These are phyloP conservation scores for Oenanthe melanoleuca DNA, from an alignment of 2,113 vertebrate genomes.

Conservation along the genomic window DNA sequence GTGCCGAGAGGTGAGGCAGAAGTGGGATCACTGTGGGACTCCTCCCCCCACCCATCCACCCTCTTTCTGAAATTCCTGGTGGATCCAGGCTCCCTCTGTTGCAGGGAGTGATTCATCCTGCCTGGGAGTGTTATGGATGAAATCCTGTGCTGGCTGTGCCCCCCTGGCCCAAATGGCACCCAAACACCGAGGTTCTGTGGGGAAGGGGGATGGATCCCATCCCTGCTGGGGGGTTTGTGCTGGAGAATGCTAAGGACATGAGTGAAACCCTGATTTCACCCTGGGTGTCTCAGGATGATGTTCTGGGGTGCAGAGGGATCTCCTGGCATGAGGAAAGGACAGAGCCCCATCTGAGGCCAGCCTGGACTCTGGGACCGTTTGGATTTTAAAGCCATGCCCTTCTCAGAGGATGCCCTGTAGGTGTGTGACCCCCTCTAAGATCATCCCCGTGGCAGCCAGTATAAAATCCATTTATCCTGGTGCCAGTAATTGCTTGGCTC, in stretches of 20 bases:
- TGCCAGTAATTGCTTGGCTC: background rate
- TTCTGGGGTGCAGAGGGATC: background rate
- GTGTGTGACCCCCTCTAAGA: background rate
- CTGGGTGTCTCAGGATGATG: background rate
- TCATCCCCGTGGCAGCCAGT: background rate
- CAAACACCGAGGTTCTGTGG: background rate
- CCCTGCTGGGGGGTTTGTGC: background rate
- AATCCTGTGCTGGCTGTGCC: background rate
- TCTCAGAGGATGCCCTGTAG: background rate
- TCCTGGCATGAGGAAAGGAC: background rate
- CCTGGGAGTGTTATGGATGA: background rate
- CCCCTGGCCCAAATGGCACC: background rate
- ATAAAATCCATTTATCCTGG: background rate
- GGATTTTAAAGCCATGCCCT: background rate
- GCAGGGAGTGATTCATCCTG: background rate
- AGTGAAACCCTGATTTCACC: background rate
- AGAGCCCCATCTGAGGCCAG: background rate
- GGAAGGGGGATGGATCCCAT: background rate
- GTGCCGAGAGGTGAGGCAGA: background rate
- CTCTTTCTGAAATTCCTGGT: background rate
- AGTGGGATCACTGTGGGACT: background rate
- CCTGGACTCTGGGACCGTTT: background rate
- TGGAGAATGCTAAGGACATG: fast-evolving
- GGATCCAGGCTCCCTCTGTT: background rate
- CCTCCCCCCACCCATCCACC: background rate